phyloP scores from a whole-genome alignment of 2,888 invertebrate genomes.

The Xylota segnis region DNA sequence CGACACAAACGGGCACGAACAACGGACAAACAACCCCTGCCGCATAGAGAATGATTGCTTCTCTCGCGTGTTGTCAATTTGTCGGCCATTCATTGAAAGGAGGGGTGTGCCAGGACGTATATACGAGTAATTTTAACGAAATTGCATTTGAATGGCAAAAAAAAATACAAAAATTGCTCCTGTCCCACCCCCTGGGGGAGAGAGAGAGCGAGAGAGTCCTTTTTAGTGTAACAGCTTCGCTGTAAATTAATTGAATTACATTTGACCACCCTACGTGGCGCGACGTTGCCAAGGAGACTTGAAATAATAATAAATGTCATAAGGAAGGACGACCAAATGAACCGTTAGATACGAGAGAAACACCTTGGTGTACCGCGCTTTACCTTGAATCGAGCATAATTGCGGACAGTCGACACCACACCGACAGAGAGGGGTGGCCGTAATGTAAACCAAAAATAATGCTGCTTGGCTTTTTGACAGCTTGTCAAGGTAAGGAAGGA shows the following conservation, averaged over 20 bases:
- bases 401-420: constrained; percentile 23
- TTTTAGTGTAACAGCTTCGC: constrained; percentile 52
- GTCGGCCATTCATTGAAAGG: constrained; percentile 61
- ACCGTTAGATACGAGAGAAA: constrained; percentile 26
- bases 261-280: constrained; percentile 27
- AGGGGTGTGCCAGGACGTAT: constrained; percentile 2
- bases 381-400: constrained; percentile 66
- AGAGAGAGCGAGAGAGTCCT: constrained; percentile 19
- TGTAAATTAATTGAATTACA: constrained; percentile 73
- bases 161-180: constrained; percentile 53
- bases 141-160: constrained; percentile 74
- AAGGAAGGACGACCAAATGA: constrained; percentile 48
- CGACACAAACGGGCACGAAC: neutral
- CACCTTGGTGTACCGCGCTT: constrained; percentile 20
- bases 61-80: constrained; percentile 75
- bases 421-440: constrained; percentile 6
- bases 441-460: constrained; percentile 21
- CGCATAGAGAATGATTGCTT: constrained; percentile 52
- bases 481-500: constrained; percentile 49
- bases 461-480: constrained; percentile 67
- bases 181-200: constrained; percentile 39
- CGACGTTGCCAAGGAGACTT: constrained; percentile 38
- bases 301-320: constrained; percentile 42
- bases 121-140: constrained; percentile 55
- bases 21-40: constrained; percentile 2